These are phyloP conservation scores for Poeciliopsis infans DNA, from an alignment of 2,797 vertebrate species.

Conservation along the genomic window DNA sequence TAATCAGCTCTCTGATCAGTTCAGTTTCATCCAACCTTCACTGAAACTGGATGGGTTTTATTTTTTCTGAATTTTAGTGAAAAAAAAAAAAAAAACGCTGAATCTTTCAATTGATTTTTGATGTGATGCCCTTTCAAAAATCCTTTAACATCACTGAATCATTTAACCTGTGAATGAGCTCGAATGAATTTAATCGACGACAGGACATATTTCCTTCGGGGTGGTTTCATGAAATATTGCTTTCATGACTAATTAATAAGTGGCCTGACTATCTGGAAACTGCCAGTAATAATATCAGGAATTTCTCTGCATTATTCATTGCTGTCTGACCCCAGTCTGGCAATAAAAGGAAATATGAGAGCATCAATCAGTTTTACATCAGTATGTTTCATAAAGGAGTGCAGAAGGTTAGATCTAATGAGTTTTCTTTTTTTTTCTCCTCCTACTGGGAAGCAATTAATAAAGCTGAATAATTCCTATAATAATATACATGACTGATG, in stretches of 20 bases:
- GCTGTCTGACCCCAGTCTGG: slow-evolving; percentile 26
- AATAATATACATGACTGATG: slow-evolving; percentile 28
- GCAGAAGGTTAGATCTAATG: slow-evolving; percentile 36
- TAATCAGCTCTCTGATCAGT: slow-evolving; percentile 24
- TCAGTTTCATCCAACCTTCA: slow-evolving; percentile 27
- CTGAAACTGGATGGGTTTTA: background rate
- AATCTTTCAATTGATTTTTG: background rate
- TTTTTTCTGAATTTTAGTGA: background rate
- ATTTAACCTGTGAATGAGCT: slow-evolving; percentile 1
- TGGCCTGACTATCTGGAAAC: slow-evolving; percentile 32
- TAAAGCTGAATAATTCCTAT: slow-evolving; percentile 16
- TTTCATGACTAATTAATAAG: slow-evolving; percentile 27
- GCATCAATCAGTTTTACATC: slow-evolving; percentile 37
- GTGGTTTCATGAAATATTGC: background rate
- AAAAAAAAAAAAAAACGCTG: background rate
- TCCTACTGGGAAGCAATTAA: slow-evolving; percentile 32
- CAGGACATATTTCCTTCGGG: background rate
- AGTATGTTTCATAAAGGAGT: slow-evolving; percentile 33
- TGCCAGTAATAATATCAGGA: slow-evolving; percentile 38
- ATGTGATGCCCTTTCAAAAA: background rate
- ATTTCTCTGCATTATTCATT: slow-evolving; percentile 60
- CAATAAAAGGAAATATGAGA: slow-evolving; percentile 24
- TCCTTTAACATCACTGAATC: background rate
- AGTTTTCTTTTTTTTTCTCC: slow-evolving; percentile 27
- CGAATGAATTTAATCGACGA: background rate